Conservation (phyloP, 2,888 invertebrate species). For the Drosophila pegasa region DNA sequence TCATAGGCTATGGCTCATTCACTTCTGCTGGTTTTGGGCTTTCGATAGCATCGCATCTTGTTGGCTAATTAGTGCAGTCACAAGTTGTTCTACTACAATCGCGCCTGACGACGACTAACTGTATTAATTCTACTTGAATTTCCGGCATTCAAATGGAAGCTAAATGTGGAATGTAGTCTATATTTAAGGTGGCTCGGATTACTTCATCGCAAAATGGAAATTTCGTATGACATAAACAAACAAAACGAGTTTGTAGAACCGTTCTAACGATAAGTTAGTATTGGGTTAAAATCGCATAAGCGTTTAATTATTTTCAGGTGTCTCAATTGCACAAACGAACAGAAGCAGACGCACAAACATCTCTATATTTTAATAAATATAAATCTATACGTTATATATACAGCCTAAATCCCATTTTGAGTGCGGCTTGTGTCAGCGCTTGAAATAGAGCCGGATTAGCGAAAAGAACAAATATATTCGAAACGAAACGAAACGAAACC, state of each 20-base stretch:
- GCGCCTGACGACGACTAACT: slow-evolving; percentile 22
- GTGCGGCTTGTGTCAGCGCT: slow-evolving; percentile 25
- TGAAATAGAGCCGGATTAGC: slow-evolving; percentile 24
- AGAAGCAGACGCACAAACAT: neutral
- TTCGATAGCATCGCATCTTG: slow-evolving; percentile 31
- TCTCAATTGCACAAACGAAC: slow-evolving; percentile 13
- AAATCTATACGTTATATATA: neutral
- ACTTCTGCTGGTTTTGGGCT: slow-evolving; percentile 42
- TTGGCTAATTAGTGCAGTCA: slow-evolving; percentile 34
- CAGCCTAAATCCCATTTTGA: slow-evolving; percentile 1
- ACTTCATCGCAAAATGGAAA: slow-evolving; percentile 58
- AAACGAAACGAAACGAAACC: slow-evolving; percentile 16
- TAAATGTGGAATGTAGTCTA: slow-evolving; percentile 37
- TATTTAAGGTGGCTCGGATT: slow-evolving; percentile 56
- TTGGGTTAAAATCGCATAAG: slow-evolving; percentile 23
- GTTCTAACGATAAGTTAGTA: slow-evolving; percentile 27
- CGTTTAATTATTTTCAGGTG: slow-evolving; percentile 20
- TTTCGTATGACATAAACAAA: slow-evolving; percentile 40
- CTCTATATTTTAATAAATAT: neutral
- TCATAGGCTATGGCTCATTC: slow-evolving; percentile 35
- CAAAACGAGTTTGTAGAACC: slow-evolving; percentile 56
- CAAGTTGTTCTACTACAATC: slow-evolving; percentile 50
- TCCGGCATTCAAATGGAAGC: slow-evolving; percentile 69
- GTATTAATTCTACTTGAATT: slow-evolving; percentile 49
- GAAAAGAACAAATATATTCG: neutral